Conservation (phyloP, 2,113 vertebrate species). For the Rhadina sibilatrix region DNA sequence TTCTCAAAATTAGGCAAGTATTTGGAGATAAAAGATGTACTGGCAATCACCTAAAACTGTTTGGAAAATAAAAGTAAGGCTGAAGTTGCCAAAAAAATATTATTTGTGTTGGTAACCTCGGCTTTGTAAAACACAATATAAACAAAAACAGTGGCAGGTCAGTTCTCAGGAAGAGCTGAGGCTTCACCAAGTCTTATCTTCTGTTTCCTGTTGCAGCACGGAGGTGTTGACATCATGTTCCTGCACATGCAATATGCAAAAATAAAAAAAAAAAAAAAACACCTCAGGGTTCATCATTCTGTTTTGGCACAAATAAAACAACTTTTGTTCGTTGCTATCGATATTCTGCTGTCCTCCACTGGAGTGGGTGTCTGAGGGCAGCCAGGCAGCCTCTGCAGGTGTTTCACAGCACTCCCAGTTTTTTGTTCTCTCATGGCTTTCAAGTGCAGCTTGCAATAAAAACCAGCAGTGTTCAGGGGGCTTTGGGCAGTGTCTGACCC, state of each 20-base stretch:
- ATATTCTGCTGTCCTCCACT: background rate
- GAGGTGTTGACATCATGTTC: constrained; percentile 45
- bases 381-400: background rate
- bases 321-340: background rate
- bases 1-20: background rate
- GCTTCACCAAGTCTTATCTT: constrained; percentile 30
- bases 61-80: background rate
- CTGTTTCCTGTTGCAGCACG: constrained; percentile 42
- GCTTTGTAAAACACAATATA: background rate
- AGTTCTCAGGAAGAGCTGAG: constrained; percentile 25
- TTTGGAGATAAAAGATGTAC: background rate
- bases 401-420: background rate
- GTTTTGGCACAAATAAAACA: constrained; percentile 13
- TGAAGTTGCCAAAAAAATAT: background rate
- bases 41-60: background rate
- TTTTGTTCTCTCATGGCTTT: background rate
- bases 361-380: background rate
- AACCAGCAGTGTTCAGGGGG: background rate
- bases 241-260: constrained; percentile 17
- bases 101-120: background rate
- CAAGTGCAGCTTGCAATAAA: background rate
- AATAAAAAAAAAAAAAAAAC: constrained; percentile 6
- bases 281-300: background rate
- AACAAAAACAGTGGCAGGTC: background rate
- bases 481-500: background rate